Evolutionary conservation across 2,888 invertebrate species (phyloP), one percentile per base, ranked within the genome.

Genomic region (Ariolimax columbianus): DNA sequence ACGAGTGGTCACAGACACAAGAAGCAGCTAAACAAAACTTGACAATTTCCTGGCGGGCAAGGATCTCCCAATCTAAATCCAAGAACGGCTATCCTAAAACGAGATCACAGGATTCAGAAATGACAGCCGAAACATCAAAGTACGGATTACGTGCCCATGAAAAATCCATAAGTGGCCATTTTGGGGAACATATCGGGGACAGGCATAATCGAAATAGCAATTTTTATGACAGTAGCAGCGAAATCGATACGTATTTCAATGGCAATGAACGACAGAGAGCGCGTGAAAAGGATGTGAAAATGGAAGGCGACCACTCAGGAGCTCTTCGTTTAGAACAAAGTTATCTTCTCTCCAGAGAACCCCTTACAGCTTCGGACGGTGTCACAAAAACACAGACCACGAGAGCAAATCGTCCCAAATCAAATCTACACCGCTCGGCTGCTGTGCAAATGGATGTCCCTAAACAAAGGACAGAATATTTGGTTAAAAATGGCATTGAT

Each of bases 171-270:
- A 70, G 78, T 70, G 43, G 36, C 70, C 33, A 77, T 78, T 78
- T 70, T 70, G 70, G 33, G 19, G 23, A 17, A 40, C 51, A 23
- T 68, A 83, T 47, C 40, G 40, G 68, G 14, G 78, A 68, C 26
- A 77, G 14, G 55, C 83, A 83, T 26, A 70, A 83, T 66, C 63
- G 47, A 51, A 63, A 70, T 78, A 72, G 70, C 51, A 70, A 51
- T 51, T 78, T 78, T 83, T 83, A 83, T 33, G 55, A 68, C 38
- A 23, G 82, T 23, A 63, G 23, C 30, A 78, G 47, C 40, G 66
- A 40, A 78, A 83, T 83, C 83, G 51, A 83, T 83, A 83, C 36
- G 11, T 77, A 70, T 70, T 83, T 82, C 73, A 82, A 75, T 59
- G 73, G 73, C 70, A 40, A 23, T 2, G 72, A 82, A 33, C 70